Evolutionary conservation across 2,113 vertebrate species (phyloP).

Genomic region (Cebus imitator): DNA sequence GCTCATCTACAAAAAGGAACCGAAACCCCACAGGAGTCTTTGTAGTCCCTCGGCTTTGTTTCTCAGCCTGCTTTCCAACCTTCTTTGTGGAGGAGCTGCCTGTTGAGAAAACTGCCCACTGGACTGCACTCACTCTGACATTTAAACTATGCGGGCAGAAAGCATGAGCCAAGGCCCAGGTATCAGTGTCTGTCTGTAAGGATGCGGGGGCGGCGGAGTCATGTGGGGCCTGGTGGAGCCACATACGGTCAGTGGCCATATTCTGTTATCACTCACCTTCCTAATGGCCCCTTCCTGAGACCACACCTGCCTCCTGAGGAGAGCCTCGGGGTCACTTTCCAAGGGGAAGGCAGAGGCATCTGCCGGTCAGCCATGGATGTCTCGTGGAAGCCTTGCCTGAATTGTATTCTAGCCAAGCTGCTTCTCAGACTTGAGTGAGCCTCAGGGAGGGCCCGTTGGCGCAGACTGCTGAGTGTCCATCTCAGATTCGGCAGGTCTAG

Average conservation of each 20-base stretch:
- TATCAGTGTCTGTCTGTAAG: background rate
- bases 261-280: background rate
- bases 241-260: rapidly evolving
- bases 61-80: background rate
- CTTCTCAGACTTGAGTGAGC: background rate
- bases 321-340: background rate
- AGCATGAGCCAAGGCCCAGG: background rate
- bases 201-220: background rate
- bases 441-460: background rate
- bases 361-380: background rate
- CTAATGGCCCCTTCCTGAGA: background rate
- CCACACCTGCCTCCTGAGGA: too few relatives aligned
- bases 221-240: background rate
- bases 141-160: background rate
- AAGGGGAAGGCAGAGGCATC: background rate
- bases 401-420: background rate
- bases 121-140: background rate
- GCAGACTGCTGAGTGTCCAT: too few relatives aligned
- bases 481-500: rapidly evolving
- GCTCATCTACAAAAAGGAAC: slow-evolving; percentile 83
- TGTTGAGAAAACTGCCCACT: background rate
- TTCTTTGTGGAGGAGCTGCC: rapidly evolving
- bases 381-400: rapidly evolving
- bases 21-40: slow-evolving; percentile 75
- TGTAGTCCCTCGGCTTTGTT: background rate